These are phyloP conservation scores for Accipiter cooperii DNA, from an alignment of 2,113 vertebrate species.

Conservation along the genomic window DNA sequence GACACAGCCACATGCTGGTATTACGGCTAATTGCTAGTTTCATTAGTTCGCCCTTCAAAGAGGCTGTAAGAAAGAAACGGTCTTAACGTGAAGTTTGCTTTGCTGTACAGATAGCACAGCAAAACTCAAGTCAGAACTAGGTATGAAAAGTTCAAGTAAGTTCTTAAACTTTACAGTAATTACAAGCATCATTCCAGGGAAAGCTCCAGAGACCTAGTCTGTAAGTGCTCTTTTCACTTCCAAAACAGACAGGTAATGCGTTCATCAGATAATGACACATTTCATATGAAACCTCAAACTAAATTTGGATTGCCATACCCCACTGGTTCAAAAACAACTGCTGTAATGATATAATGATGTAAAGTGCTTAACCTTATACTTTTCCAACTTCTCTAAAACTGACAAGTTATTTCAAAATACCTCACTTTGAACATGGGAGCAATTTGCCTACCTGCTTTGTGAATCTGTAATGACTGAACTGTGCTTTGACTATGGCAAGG, in stretches of 20 bases:
- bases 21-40: rapidly evolving
- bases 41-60: not conserved
- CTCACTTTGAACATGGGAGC: not conserved
- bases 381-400: not conserved
- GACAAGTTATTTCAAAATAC: not conserved
- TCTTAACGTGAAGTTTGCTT: not conserved
- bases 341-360: not conserved
- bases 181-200: not conserved
- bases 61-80: not conserved
- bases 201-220: not conserved
- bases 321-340: not conserved
- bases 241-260: rapidly evolving
- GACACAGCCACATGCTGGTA: not conserved
- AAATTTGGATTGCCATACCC: not conserved
- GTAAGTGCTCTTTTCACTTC: not conserved
- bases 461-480: not conserved
- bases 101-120: not conserved
- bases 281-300: not conserved
- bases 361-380: not conserved
- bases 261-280: not conserved
- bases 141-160: not conserved
- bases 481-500: not conserved
- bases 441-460: not conserved
- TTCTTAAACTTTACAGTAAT: not conserved
- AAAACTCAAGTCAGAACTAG: not conserved